Conservation (phyloP, 2,888 invertebrate genomes). For the Beris morrisii region DNA sequence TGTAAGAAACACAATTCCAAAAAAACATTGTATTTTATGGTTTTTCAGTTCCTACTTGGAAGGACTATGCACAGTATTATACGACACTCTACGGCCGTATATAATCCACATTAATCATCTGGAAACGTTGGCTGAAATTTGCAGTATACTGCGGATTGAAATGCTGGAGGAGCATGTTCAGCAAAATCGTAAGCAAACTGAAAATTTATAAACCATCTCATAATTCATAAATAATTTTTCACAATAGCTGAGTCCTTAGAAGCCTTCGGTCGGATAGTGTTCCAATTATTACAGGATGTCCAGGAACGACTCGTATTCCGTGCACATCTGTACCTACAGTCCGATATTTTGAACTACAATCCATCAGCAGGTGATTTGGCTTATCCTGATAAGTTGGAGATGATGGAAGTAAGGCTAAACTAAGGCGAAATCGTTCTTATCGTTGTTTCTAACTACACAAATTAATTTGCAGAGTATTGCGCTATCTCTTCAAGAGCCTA, state of each 20-base stretch:
- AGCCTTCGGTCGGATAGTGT: constrained; percentile 76
- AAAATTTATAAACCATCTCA: constrained; percentile 12
- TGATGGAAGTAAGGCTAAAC: constrained; percentile 95
- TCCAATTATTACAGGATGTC: constrained; percentile 88
- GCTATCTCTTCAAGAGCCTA: constrained; percentile 63
- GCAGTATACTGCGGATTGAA: constrained; percentile 87
- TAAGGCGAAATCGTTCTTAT: background rate
- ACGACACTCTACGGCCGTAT: constrained; percentile 89
- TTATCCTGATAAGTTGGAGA: constrained; percentile 95
- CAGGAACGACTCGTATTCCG: constrained; percentile 96
- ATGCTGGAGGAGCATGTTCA: constrained; percentile 90
- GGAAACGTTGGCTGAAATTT: constrained; percentile 95
- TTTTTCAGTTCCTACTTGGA: constrained; percentile 73
- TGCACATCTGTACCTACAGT: constrained; percentile 89
- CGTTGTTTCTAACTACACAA: background rate
- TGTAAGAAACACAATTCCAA: background rate
- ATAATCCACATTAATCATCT: constrained; percentile 96
- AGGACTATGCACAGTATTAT: constrained; percentile 81
- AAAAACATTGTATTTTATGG: background rate
- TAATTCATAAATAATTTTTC: constrained; percentile 15
- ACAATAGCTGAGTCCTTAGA: constrained; percentile 66
- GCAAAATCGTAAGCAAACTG: constrained; percentile 68
- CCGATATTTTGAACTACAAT: constrained; percentile 84
- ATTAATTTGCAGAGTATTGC: constrained; percentile 63
- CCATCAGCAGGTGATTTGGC: constrained; percentile 95